A percentile compares a stretch with the other conserved stretches of the same genome.
These are phyloP conservation scores for Sylvia borin DNA, from an alignment of 2,797 vertebrate genomes.

Conservation along the genomic window DNA sequence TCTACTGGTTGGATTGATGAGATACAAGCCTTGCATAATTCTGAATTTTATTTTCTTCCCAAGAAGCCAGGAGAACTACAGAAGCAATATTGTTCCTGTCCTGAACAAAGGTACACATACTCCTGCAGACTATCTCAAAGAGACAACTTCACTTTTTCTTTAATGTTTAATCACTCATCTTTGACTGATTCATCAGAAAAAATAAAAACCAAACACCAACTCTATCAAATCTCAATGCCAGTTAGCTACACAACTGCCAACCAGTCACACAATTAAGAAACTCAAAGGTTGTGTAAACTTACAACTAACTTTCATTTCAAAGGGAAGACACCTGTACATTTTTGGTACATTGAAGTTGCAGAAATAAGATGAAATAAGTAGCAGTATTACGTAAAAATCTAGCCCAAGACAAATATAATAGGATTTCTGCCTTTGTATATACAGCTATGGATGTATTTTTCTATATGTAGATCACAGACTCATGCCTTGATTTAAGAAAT, in stretches of 20 bases:
- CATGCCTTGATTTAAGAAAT: neutral
- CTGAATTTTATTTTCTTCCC: neutral
- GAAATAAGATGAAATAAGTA: neutral
- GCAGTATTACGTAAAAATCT: neutral
- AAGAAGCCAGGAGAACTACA: neutral
- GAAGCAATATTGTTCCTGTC: neutral
- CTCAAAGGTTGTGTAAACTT: neutral
- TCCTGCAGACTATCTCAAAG: neutral
- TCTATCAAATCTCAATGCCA: neutral
- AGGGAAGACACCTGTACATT: neutral
- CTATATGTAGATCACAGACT: neutral
- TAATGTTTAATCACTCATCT: neutral
- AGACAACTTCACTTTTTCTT: neutral
- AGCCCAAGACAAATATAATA: neutral
- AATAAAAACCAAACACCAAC: neutral
- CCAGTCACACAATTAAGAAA: neutral
- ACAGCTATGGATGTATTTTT: neutral
- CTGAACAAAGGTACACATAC: neutral
- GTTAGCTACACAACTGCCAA: neutral
- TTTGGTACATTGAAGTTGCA: neutral
- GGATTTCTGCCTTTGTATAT: neutral
- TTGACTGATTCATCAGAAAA: neutral
- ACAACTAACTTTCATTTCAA: neutral
- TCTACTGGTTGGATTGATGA: neutral
- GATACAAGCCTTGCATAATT: neutral